A percentile compares a stretch with the other conserved stretches of the same genome.
These are phyloP conservation scores for Gopherus evgoodei DNA, from an alignment of 2,113 vertebrate species.

Conservation along the genomic window DNA sequence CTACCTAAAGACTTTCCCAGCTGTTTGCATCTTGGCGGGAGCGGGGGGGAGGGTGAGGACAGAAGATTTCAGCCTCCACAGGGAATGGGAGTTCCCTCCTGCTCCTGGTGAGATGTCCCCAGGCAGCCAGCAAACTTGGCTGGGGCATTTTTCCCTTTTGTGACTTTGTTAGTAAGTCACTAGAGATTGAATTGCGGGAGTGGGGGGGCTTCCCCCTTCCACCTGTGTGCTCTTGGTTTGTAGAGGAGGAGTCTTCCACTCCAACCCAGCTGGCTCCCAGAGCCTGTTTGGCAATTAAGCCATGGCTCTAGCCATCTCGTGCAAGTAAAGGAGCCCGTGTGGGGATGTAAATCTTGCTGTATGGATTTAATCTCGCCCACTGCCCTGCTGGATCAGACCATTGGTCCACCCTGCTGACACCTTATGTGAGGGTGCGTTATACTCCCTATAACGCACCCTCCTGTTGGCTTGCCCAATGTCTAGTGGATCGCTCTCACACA, in stretches of 20 bases:
- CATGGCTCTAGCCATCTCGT: rapidly evolving
- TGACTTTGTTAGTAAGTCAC: not conserved
- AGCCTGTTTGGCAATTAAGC: rapidly evolving
- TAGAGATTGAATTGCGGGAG: not conserved
- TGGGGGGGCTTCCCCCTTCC: not conserved
- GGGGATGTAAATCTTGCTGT: not conserved
- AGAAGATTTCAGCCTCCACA: rapidly evolving
- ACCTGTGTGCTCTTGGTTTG: not conserved
- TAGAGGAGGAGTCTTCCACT: not conserved
- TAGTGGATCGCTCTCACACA: not conserved
- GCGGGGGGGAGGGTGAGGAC: not conserved
- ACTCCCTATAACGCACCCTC: not conserved
- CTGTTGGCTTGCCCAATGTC: not conserved
- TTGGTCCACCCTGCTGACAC: not conserved
- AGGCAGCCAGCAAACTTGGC: not conserved
- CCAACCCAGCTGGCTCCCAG: not conserved
- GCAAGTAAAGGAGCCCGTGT: not conserved
- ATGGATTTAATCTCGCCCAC: not conserved
- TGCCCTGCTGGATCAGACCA: not conserved
- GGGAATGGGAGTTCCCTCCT: not conserved
- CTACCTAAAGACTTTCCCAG: constrained; percentile 46
- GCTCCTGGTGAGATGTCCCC: not conserved
- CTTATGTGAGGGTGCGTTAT: not conserved
- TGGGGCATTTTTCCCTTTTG: not conserved
- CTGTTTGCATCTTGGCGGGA: constrained; percentile 3